phyloP scores from a whole-genome alignment of 2,888 invertebrate genomes.

The Drosophila incognita region DNA sequence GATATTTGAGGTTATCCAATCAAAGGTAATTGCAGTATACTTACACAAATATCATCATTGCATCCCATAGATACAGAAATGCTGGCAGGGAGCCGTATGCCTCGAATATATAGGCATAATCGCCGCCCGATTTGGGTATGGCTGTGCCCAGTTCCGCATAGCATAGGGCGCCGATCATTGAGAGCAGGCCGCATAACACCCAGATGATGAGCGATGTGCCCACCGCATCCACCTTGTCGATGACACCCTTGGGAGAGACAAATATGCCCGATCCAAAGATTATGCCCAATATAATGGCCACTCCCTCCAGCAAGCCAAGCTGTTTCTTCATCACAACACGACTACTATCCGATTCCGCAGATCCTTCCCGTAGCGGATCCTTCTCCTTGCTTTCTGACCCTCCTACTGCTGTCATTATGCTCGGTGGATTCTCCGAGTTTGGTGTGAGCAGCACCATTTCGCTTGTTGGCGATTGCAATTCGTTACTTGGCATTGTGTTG shows the following conservation, averaged over 20 bases:
- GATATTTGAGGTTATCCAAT: conserved; percentile 31
- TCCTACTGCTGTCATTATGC: conserved; percentile 13
- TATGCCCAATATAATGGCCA: conserved; percentile 96
- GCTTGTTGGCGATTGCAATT: conserved; percentile 82
- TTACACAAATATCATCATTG: conserved; percentile 98
- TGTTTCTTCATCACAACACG: conserved; percentile 93
- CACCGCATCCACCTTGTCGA: conserved; percentile 94
- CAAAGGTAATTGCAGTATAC: conserved; percentile 82
- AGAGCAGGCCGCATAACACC: conserved; percentile 94
- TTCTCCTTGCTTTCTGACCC: conserved; percentile 19
- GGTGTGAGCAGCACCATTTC: conserved; percentile 85
- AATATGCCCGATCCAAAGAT: conserved; percentile 99
- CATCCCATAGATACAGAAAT: conserved; percentile 98
- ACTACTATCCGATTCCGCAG: conserved; percentile 68
- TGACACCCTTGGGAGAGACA: conserved; percentile 97
- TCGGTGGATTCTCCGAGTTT: conserved; percentile 68
- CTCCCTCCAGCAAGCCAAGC: conserved; percentile 94
- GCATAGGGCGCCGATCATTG: conserved; percentile 97
- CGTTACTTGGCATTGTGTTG: conserved; percentile 67
- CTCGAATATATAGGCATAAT: conserved; percentile 97
- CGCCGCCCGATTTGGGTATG: conserved; percentile 97
- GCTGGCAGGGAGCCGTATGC: conserved; percentile 96
- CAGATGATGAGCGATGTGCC: conserved; percentile 95
- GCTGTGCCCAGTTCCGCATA: conserved; percentile 95
- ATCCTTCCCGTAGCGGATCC: conserved; percentile 64